A percentile compares a stretch with the other conserved stretches of the same genome.
Conservation (phyloP, 1,140 invertebrate species). For the Orussus abietinus region DNA sequence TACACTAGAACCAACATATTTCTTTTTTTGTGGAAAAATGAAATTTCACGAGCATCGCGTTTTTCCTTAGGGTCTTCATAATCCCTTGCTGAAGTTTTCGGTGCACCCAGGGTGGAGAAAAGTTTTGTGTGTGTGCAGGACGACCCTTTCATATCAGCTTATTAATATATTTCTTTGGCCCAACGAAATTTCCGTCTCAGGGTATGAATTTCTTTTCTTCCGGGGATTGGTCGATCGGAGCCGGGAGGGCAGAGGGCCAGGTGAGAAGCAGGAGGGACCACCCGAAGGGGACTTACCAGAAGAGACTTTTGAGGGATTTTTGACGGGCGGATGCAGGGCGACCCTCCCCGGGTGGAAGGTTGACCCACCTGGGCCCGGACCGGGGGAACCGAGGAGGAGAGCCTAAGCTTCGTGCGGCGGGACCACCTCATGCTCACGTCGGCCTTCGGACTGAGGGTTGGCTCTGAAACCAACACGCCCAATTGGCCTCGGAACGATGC, state of each 20-base stretch:
- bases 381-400: conserved; percentile 32
- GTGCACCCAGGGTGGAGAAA: background rate
- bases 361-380: conserved; percentile 32
- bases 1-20: too few relatives aligned
- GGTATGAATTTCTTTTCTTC: too few relatives aligned
- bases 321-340: conserved; percentile 31
- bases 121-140: background rate
- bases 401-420: too few relatives aligned
- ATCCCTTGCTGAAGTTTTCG: too few relatives aligned
- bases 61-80: too few relatives aligned
- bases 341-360: conserved; percentile 27
- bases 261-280: conserved; percentile 31
- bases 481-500: conserved; percentile 29
- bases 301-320: conserved; percentile 33
- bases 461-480: conserved; percentile 49
- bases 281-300: conserved; percentile 37
- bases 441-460: conserved; percentile 47
- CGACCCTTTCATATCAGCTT: too few relatives aligned
- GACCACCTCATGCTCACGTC: conserved; percentile 3
- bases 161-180: too few relatives aligned
- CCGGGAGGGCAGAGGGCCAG: too few relatives aligned
- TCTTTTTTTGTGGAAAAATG: too few relatives aligned
- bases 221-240: conserved; percentile 12
- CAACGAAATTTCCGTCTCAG: too few relatives aligned
- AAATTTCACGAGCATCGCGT: too few relatives aligned